phyloP scores from a whole-genome alignment of 2,797 vertebrate genomes.

The Pipistrellus pygmaeus region DNA sequence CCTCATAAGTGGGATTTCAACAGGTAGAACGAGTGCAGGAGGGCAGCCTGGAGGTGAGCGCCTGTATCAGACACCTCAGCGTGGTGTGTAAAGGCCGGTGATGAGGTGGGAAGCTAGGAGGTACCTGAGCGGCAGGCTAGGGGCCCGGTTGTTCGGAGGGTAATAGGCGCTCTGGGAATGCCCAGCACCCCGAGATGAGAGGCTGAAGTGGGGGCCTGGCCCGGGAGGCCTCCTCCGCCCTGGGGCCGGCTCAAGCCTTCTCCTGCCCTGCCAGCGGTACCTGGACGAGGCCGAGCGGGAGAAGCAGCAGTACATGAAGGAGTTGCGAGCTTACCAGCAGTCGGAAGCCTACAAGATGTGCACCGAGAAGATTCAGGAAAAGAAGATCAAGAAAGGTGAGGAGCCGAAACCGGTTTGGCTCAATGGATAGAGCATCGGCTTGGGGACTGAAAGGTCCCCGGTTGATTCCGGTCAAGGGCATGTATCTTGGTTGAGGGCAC shows the following conservation, averaged over 20 bases:
- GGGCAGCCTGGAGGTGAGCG: neutral
- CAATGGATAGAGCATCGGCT: no score
- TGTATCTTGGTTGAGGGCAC: no score
- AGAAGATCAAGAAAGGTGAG: constrained; percentile 96
- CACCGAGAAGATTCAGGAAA: constrained; percentile 96
- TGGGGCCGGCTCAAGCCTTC: neutral
- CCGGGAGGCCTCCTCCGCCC: neutral
- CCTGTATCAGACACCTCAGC: neutral
- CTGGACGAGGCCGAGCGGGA: constrained; percentile 97
- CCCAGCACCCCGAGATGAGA: no score
- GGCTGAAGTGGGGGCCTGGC: neutral
- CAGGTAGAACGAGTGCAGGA: neutral
- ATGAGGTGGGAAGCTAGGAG: neutral
- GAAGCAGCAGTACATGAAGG: constrained; percentile 97
- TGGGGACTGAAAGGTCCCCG: no score
- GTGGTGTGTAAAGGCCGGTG: neutral
- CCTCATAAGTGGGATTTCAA: neutral
- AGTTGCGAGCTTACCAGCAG: constrained; percentile 97
- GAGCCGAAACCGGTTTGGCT: no score
- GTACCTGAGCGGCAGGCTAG: neutral
- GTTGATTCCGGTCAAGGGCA: no score
- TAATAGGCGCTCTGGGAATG: neutral
- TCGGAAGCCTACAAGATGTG: constrained; percentile 98
- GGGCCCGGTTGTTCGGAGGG: neutral
- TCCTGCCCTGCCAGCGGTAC: constrained; percentile 90